Conservation (phyloP, 2,888 invertebrate genomes). For the Kuschelorhynchus macadamiae region DNA sequence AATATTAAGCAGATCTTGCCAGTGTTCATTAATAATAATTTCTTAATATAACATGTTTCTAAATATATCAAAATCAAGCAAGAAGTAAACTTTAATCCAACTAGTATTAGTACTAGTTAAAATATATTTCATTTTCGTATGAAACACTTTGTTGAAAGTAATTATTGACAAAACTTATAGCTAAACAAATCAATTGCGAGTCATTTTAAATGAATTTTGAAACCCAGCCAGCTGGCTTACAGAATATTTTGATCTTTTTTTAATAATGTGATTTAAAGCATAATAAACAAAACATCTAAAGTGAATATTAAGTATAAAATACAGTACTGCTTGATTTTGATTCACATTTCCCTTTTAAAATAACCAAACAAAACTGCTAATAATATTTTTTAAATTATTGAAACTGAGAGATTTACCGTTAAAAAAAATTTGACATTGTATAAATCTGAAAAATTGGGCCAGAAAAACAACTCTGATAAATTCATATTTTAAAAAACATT, state of each 20-base stretch:
- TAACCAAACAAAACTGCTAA: slow-evolving; percentile 9
- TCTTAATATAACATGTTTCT: slow-evolving; percentile 17
- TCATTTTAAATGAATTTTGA: slow-evolving; percentile 23
- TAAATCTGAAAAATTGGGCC: no score
- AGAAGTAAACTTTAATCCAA: slow-evolving; percentile 10
- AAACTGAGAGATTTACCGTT: no score
- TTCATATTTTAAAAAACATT: slow-evolving; percentile 22
- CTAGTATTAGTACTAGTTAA: not conserved
- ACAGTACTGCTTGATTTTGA: slow-evolving; percentile 38
- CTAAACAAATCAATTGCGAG: slow-evolving; percentile 15
- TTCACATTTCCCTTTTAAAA: slow-evolving; percentile 28
- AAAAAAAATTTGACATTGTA: no score
- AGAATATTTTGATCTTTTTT: slow-evolving; percentile 2
- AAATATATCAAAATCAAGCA: slow-evolving; percentile 39
- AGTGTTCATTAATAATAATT: slow-evolving; percentile 18
- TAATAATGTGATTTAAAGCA: not conserved
- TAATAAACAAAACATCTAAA: not conserved
- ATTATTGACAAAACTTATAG: slow-evolving; percentile 10
- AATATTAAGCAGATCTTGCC: slow-evolving; percentile 35
- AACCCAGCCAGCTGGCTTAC: slow-evolving; percentile 26
- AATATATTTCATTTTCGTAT: slow-evolving; percentile 1
- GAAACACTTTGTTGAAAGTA: slow-evolving; percentile 17
- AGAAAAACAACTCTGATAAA: no score
- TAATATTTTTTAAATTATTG: slow-evolving; percentile 29
- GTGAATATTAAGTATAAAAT: not conserved